Conservation (phyloP, 2,797 vertebrate species). For the Coccyzus lansbergi region DNA sequence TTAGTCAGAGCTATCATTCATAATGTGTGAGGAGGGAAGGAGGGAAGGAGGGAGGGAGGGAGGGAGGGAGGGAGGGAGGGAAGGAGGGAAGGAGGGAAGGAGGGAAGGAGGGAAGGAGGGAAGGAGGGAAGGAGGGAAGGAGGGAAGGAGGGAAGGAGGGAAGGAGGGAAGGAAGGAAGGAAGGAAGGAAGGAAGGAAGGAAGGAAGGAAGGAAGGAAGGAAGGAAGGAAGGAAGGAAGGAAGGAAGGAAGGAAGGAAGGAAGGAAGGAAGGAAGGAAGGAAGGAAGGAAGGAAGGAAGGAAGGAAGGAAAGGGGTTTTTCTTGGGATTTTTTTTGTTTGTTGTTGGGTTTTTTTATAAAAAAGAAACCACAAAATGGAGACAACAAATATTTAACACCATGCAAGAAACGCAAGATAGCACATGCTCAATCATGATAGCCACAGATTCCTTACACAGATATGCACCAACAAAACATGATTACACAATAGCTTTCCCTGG, state of each 20-base stretch:
- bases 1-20: background rate
- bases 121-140: too few relatives aligned
- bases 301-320: background rate
- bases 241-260: too few relatives aligned
- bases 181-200: too few relatives aligned
- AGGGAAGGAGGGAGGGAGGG: background rate
- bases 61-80: too few relatives aligned
- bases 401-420: constrained; percentile 20
- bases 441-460: background rate
- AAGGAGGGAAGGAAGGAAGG: too few relatives aligned
- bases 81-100: too few relatives aligned
- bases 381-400: background rate
- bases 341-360: background rate
- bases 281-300: too few relatives aligned
- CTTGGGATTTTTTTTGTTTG: background rate
- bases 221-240: too few relatives aligned
- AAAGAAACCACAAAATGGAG: background rate
- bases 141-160: too few relatives aligned
- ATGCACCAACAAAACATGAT: background rate
- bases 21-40: background rate
- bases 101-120: too few relatives aligned
- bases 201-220: too few relatives aligned
- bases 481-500: background rate
- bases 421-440: background rate
- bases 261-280: too few relatives aligned